These are phyloP conservation scores for Pagrus major DNA, from an alignment of 2,113 vertebrate genomes.

Conservation along the genomic window DNA sequence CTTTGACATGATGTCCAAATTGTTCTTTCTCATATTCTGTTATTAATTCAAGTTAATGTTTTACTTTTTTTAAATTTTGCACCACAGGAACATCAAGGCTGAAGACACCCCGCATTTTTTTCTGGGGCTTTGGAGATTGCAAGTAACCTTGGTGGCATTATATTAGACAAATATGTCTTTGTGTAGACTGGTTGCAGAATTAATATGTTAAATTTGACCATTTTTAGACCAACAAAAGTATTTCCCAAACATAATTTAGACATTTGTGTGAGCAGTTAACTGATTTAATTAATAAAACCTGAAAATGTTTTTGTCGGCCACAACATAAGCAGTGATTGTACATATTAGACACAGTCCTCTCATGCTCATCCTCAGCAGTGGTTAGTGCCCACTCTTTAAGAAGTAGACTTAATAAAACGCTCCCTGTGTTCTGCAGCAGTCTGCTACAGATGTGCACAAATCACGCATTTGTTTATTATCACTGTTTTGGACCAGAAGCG, in stretches of 20 bases:
- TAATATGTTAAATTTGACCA: neutral
- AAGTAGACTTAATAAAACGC: no score
- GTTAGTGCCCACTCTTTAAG: neutral
- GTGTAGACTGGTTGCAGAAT: neutral
- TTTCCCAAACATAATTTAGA: neutral
- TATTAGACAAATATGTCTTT: neutral
- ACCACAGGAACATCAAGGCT: neutral
- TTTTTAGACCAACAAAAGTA: neutral
- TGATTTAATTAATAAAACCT: neutral
- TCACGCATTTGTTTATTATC: constrained; percentile 37
- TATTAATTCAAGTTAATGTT: no score
- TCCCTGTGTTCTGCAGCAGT: neutral
- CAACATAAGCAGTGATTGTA: neutral
- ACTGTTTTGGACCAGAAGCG: constrained; percentile 24
- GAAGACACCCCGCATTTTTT: neutral
- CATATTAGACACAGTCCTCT: no score
- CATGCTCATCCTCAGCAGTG: neutral
- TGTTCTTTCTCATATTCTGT: no score
- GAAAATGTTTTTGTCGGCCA: neutral
- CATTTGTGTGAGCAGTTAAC: neutral
- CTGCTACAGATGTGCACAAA: constrained; percentile 17
- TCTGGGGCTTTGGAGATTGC: neutral
- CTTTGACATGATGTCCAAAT: no score
- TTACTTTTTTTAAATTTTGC: no score
- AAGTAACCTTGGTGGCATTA: neutral